Evolutionary conservation across 92 coral and sea anemone genomes (phyloP).

Genomic region (Siderastrea siderea): DNA sequence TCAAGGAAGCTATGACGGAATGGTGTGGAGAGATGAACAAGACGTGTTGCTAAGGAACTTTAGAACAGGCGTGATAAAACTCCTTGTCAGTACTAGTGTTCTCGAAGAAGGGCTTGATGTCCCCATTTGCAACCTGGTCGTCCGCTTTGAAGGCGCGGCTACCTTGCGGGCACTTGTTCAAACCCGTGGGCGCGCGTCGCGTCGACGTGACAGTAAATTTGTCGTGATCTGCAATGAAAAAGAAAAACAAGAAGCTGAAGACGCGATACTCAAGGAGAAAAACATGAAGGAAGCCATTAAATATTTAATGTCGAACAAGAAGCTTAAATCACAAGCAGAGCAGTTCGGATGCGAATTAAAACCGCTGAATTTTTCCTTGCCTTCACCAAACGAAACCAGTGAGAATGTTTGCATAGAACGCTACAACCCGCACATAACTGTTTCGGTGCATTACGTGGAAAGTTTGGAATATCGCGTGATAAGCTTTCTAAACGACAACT

Average conservation of each 20-base stretch:
- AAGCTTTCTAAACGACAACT: slow-evolving; percentile 23
- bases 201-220: slow-evolving; percentile 86
- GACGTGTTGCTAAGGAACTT: slow-evolving; percentile 78
- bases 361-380: slow-evolving; percentile 22
- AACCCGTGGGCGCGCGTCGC: slow-evolving; percentile 94
- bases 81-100: slow-evolving; percentile 89
- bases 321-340: slow-evolving; percentile 41
- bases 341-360: slow-evolving; percentile 74
- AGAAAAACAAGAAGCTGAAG: slow-evolving; percentile 63
- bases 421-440: slow-evolving; percentile 30
- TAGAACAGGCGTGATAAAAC: slow-evolving; percentile 82
- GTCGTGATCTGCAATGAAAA: slow-evolving; percentile 85
- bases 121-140: slow-evolving; percentile 95
- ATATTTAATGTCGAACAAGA: slow-evolving; percentile 18
- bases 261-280: slow-evolving; percentile 67
- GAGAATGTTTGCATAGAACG: neutral
- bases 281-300: slow-evolving; percentile 83
- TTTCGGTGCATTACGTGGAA: slow-evolving; percentile 30
- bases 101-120: slow-evolving; percentile 99
- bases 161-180: slow-evolving; percentile 86
- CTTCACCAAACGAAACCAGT: neutral
- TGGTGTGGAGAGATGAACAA: slow-evolving; percentile 96
- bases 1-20: slow-evolving; percentile 85
- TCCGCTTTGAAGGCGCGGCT: slow-evolving; percentile 91
- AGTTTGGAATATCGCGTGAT: slow-evolving; percentile 29